Evolutionary conservation across 2,113 vertebrate genomes (phyloP), one percentile per base, ranked within the genome.

Genomic region (Capricornis sumatraensis): DNA sequence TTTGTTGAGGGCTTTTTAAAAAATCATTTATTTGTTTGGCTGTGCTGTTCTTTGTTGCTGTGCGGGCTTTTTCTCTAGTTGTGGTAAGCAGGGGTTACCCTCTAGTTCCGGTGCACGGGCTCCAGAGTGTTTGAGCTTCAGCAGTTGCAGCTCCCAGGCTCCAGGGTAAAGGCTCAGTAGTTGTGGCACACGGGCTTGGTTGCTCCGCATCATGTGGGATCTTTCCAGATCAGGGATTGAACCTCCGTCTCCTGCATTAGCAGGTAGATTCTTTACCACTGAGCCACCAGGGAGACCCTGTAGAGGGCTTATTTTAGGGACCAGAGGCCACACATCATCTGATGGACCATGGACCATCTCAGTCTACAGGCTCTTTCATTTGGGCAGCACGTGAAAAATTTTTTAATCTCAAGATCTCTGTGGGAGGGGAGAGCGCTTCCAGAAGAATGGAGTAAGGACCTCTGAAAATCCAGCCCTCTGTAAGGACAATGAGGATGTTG

Each of bases 401-500:
- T 90, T 88, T 87, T 7, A 55, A 92, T 88, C 55, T 95, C n/a
- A 30, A 45, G 21, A 47, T 84, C 53, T 88, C 55, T 50, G 45
- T 13, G 8, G 2, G 16, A 40, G 28, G 58, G 50, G 64, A 93
- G 36, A 76, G 19, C 4, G 9, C 17, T 83, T 76, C n/a, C 23
- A 7, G 25, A 74, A 87, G 23, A n/a, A 33, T 43, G 58, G 15
- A 45, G 45, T 30, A 36, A 91, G n/a, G 82, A 25, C 71, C 30
- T 82, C 74, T 91, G 84, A 92, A 83, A 95, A 78, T 78, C 55
- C 11, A 64, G 3, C 62, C 53, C 33, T 96, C 45, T n/a, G 3
- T 64, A 64, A 88, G 28, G 62, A 47, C 23, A 27, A 7, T 33
- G 50, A 78, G 25, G 88, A 78, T 57, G 55, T 15, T n/a, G 79